Base-by-base conservation (phyloP, 2,888 invertebrate species). In the Pterobdella sp. region DNA sequence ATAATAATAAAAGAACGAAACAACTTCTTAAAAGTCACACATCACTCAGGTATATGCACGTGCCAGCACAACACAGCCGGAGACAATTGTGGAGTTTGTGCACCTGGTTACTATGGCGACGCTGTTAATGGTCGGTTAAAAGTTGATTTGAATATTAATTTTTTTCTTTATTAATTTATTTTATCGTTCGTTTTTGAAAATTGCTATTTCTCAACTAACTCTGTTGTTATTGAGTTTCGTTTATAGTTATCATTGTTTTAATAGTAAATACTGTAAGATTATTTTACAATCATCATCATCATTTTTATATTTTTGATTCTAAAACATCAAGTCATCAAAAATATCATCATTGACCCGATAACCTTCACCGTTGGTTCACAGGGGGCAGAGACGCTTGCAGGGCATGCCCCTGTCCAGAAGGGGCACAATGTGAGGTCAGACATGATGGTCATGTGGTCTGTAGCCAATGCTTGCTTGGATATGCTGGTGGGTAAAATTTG, bases 61-160 rank as follows among this genome's bases (percentile, higher is more conserved):
- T 76, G 79, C 78, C 60, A 76, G n/a, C 76, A 76, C 73, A 74
- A 76, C 74, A 76, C 76, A 3, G 72, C 63, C 7, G 72, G 76
- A 4, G 68, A 71, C 22, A 68, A 76, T 49, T 98, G 97, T 81
- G 95, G 97, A 82, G 87, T 91, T 1, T 98, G 98, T 82, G 91
- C 91, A 0, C 88, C 91, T 76, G 97, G 97, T 67, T 98, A 88
- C 86, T 98, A 96, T 81, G 98, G 98, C 37, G 92, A 96, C 82
- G 93, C 98, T 0, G 86, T 92, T 72, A 26, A n/a, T 35, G 71
- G 60, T 56, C 4, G 26, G 3, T 3, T 18, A 18, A 18, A 83
- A 84, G 77, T 56, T 4, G 26, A 18, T 3, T 56, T 56, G 18
- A 14, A 56, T 56, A 42, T 42, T 18, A 42, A 14, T 14, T 14